Evolutionary conservation across 2,797 vertebrate genomes (phyloP), one percentile per base, ranked within the genome.

Genomic region (Pseudochirops cupreus): DNA sequence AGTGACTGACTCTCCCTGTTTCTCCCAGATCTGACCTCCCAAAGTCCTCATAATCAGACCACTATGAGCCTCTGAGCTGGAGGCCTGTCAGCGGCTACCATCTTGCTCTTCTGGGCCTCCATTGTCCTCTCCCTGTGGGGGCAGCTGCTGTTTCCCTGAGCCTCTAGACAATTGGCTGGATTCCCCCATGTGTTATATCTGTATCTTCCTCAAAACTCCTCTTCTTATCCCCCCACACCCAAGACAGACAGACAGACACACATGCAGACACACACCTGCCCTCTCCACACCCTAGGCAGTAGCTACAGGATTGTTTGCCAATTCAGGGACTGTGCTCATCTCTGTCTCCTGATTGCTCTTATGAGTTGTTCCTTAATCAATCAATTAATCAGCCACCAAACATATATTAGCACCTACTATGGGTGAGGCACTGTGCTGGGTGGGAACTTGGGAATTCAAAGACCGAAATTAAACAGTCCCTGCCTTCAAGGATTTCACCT

Each of bases 11-110:
- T 94, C n/a, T 3, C 93, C 92, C 74, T 93, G 93, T 95, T 96
- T 96, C 96, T 93, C 92, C 67, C 93, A 92, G 1, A 39, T 93
- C 96, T 97, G 97, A 97, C 97, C 97, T 97, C 96, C 54, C 90
- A 93, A 90, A 96, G 95, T 93, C 97, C 95, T 91, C 0, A 1
- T 33, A 90, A 97, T 95, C 96, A 93, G 94, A 92, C 96, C 95
- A 91, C 39, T 26, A 4, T 10, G 24, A 26, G 24, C 95, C 96
- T 93, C 90, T 39, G 92, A 28, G 95, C 97, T 97, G 95, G 94
- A 56, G 93, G 96, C 74, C 96, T 98, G 96, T 97, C 96, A 0
- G 93, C 96, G 93, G 94, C 74, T 50, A 46, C 74, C 74, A 50
- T 50, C 39, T 87, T 50, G 74, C 74, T 26, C 39, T 26, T 33